Evolutionary conservation across 2,888 invertebrate species (phyloP), one percentile per base, ranked within the genome.

Genomic region (Pegoplata infirma): DNA sequence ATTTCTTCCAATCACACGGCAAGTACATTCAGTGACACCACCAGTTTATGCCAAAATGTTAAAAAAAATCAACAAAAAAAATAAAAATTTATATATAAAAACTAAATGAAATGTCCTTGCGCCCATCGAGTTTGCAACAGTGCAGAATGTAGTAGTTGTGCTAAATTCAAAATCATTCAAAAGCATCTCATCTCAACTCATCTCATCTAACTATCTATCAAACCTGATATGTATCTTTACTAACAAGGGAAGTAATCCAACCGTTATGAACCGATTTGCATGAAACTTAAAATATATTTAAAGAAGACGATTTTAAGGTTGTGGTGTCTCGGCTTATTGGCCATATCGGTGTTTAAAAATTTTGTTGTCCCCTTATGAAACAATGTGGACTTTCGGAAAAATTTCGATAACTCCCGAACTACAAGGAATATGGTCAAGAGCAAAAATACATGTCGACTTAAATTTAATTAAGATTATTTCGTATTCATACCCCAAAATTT

Each of bases 11-110:
- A 73, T 56, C 63, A 73, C 21, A 36, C 32, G 47, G 21, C 47
- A 72, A 56, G 40, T 58, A 49, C 56, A 64, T n/a, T 56, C 72
- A 64, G 49, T 64, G 28, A 66, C 44, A 66, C 44, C 56, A 64
- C 44, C 56, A 64, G 56, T 58, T 64, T 64, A 58, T 56, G 64
- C 56, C 64, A 51, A n/a, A n/a, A n/a, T n/a, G n/a, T n/a, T n/a
- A n/a, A n/a, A n/a, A n/a, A n/a, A n/a, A n/a, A 64, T 47, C 21
- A 25, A 28, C 4, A 59, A 21, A 21, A 51, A 47, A 49, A 3
- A 32, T 3, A 51, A 14, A 40, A 23, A 51, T 10, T n/a, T 16
- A 46, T 16, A 58, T n/a, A 21, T n/a, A n/a, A n/a, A n/a, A n/a
- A 46, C n/a, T 6, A n/a, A 40, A 19, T n/a, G 19, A 44, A 55